Evolutionary conservation across 2,888 invertebrate species (phyloP), one percentile per base, ranked within the genome.

Genomic region (Pollenia griseotomentosa): DNA sequence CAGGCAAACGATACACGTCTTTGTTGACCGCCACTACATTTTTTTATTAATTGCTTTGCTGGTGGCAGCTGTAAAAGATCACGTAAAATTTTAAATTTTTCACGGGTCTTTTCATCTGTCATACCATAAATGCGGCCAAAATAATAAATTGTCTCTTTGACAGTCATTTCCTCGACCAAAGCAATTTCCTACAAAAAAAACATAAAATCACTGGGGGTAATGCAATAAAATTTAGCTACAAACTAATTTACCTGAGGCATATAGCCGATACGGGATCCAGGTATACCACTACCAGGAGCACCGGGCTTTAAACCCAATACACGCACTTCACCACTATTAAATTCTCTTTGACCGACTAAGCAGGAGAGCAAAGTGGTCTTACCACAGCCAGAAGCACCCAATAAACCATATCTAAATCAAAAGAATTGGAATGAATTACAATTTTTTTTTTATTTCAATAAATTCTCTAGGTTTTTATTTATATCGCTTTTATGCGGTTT

Each of bases 311-410:
- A 95, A 0, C 97, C 97, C 51, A 98, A 94, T 0, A 97, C 97
- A 92, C 95, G 95, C 10, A 98, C 94, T 16, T 95, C 95, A 0
- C 98, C 98, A 19, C 95, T 94, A 92, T 97, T 95, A 59, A 97
- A 94, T 74, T 95, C 94, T 86, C 96, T 94, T 88, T 97, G 94
- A 0, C 98, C 98, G 8, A 98, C 97, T 88, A 98, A 95, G 93
- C 97, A 97, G 73, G 97, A 96, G 10, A 98, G 94, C 5, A 98
- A 93, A 0, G 98, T 98, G 0, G 98, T 98, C 92, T 98, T 98
- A 6, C 97, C 97, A 91, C 98, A 98, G 8, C 98, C 98, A 89
- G 97, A 97, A 0, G 98, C 96, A 1, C 98, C 98, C 23, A 98
- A 94, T 9, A 98, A 94, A 44, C 98, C 98, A 92, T 98, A 98